Evolutionary conservation across 2,888 invertebrate genomes (phyloP).

Genomic region (Trissoscelio sp.): DNA sequence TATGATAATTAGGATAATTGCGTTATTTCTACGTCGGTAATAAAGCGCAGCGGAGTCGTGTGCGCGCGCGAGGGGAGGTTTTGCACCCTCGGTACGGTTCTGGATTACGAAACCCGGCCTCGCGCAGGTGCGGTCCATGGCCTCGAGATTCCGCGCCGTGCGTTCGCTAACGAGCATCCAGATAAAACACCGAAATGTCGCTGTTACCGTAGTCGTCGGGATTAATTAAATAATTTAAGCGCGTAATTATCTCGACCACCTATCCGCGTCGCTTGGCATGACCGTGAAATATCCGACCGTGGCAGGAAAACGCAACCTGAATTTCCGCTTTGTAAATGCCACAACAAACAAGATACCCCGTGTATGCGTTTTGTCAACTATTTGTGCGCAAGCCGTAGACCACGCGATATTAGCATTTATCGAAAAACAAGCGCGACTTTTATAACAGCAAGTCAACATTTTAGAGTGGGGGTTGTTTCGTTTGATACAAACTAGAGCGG

Average conservation of each 20-base stretch:
- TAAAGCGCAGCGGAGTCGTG: slow-evolving; percentile 67
- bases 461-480: too few species aligned
- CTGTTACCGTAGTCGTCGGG: slow-evolving; percentile 76
- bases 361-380: slow-evolving; percentile 43
- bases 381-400: slow-evolving; percentile 23
- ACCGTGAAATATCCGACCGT: slow-evolving; percentile 61
- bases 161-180: slow-evolving; percentile 78
- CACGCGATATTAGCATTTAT: slow-evolving; percentile 45
- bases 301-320: slow-evolving; percentile 65
- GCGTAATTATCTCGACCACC: slow-evolving; percentile 67
- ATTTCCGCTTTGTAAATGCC: slow-evolving; percentile 68
- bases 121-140: slow-evolving; percentile 66
- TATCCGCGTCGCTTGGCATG: slow-evolving; percentile 52
- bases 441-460: neutral
- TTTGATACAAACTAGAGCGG: too few species aligned
- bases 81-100: slow-evolving; percentile 68
- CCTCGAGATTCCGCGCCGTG: slow-evolving; percentile 77
- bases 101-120: slow-evolving; percentile 60
- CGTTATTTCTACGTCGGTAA: slow-evolving; percentile 69
- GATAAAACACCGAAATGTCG: slow-evolving; percentile 77
- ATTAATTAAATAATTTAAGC: slow-evolving; percentile 81
- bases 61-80: slow-evolving; percentile 67
- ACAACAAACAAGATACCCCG: slow-evolving; percentile 59
- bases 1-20: slow-evolving; percentile 76
- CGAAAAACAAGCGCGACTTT: slow-evolving; percentile 37